Evolutionary conservation across 2,797 vertebrate genomes (phyloP), one percentile per base, ranked within the genome.

Genomic region (Netta rufina): DNA sequence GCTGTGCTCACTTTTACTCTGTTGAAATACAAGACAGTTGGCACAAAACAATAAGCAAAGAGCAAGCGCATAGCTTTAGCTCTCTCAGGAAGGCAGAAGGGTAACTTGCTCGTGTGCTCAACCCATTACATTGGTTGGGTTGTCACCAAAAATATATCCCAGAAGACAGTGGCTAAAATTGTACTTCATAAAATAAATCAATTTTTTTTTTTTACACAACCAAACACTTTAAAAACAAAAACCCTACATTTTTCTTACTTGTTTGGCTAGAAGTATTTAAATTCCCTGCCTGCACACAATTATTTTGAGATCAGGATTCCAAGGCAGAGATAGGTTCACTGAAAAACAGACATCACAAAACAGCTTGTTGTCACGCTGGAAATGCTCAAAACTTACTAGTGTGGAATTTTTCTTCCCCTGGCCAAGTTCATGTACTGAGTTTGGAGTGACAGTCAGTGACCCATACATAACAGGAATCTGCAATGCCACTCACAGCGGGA

Each of bases 181-280:
- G 7, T 64, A 67, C 17, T 60, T 53, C 54, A 27, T 2, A 13
- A 76, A 90, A 87, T 47, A 74, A 90, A 73, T 28, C 7, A 58
- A 51, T 3, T 12, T 33, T 21, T 38, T 38, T 61, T 71, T 80
- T 80, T 80, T 66, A 81, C 22, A 64, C 8, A 66, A 21, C 7
- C 11, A 81, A 75, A 84, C 28, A 53, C 24, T 36, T 72, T 5
- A 61, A 80, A 43, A 17, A 1, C 2, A 60, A 83, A 60, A 27
- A 0, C 4, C 0, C 3, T 11, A 1, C 0, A 17, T 30, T 7
- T 18, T 28, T 58, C 3, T 20, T n/a, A 30, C 49, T 84, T 93
- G 41, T 90, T 92, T 39, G 11, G 36, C 6, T 69, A 28, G 21
- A 87, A 60, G 54, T 32, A 43, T 30, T 90, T 65, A 21, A 84